Conservation (phyloP, 1,140 invertebrate species). For the Venustaconcha ellipsiformis region DNA sequence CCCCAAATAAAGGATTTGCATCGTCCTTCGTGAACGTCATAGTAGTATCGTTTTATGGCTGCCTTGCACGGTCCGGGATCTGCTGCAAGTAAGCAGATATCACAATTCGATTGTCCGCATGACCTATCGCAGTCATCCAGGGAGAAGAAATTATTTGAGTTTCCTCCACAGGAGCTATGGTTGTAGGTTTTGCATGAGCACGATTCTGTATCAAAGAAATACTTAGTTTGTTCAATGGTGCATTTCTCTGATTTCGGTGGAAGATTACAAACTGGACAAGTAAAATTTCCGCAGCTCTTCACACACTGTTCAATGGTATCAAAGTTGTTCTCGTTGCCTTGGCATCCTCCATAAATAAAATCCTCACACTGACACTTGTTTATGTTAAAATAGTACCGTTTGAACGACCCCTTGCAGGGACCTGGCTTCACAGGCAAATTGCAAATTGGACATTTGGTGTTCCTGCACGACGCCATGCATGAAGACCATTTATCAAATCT, state of each 20-base stretch:
- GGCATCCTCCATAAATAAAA: conserved; percentile 68
- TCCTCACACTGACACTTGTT: conserved; percentile 61
- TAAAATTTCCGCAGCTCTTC: conserved; percentile 25
- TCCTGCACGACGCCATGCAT: conserved; percentile 52
- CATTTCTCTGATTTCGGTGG: conserved; percentile 58
- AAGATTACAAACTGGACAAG: conserved; percentile 26
- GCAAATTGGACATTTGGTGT: conserved; percentile 27
- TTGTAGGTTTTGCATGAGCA: conserved; percentile 52
- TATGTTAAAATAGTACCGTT: conserved; percentile 66
- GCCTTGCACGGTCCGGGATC: conserved; percentile 74
- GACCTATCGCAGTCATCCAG: conserved; percentile 12
- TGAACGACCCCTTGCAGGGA: conserved; percentile 52
- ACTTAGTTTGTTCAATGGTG: conserved; percentile 65
- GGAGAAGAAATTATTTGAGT: conserved; percentile 15
- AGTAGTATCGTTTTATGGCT: conserved; percentile 74
- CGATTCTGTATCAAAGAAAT: conserved; percentile 62
- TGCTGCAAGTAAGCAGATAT: conserved; percentile 44
- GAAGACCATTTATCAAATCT: conserved; percentile 45
- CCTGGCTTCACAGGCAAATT: conserved; percentile 48
- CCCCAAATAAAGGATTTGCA: conserved; percentile 64
- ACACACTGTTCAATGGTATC: conserved; percentile 47
- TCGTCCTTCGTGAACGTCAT: conserved; percentile 67
- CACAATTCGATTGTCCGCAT: conserved; percentile 19
- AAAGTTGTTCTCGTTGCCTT: conserved; percentile 69
- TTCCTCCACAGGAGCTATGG: conserved; percentile 9